Evolutionary conservation across 2,888 invertebrate species (phyloP).

Genomic region (Imbricaverruca yamaguchii): DNA sequence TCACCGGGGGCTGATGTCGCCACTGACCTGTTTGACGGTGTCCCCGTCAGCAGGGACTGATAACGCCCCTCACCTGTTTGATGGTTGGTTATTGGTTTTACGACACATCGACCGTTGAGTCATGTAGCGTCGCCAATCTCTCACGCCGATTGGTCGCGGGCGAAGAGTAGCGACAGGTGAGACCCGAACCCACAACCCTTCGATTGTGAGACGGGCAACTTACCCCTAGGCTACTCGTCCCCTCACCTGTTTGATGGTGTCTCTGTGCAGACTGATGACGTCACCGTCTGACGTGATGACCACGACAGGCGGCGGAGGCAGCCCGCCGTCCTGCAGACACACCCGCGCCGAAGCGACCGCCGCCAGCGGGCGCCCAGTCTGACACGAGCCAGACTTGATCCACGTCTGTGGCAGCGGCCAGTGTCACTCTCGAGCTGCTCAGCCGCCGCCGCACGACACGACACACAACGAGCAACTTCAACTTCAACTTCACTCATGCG

Average conservation of each 20-base stretch:
- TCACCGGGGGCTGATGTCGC: too few species aligned
- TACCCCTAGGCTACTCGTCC: too few species aligned
- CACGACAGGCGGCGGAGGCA: slow-evolving; percentile 7
- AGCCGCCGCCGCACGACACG: neutral
- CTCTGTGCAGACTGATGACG: neutral
- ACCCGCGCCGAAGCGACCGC: neutral
- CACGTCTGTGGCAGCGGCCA: neutral
- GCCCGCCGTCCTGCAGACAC: slow-evolving; percentile 15
- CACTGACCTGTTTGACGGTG: neutral
- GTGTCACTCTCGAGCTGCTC: neutral
- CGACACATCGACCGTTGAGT: too few species aligned
- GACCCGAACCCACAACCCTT: too few species aligned
- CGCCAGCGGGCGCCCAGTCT: neutral
- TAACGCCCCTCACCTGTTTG: too few species aligned
- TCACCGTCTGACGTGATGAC: neutral
- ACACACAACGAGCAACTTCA: neutral
- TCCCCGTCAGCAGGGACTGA: too few species aligned
- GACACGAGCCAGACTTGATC: neutral
- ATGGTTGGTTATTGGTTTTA: too few species aligned
- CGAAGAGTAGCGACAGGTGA: too few species aligned
- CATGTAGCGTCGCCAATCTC: too few species aligned
- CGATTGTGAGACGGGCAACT: too few species aligned
- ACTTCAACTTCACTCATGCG: too few species aligned
- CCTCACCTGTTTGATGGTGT: slow-evolving; percentile 1
- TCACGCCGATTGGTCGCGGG: too few species aligned